phyloP scores from a whole-genome alignment of 2,113 vertebrate species.

The Thalassoma bifasciatum region DNA sequence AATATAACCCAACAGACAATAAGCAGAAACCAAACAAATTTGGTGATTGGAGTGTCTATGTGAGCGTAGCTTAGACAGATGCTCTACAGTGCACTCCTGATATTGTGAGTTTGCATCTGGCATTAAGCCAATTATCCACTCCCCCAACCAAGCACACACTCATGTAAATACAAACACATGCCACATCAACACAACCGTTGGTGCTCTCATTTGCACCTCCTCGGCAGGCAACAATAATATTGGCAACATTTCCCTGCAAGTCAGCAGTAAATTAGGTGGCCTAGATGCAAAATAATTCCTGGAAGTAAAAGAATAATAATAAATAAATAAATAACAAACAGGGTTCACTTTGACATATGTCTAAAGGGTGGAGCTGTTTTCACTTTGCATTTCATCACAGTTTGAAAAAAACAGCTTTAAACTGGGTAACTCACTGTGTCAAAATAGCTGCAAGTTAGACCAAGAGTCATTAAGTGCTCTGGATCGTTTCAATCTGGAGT shows the following conservation, averaged over 20 bases:
- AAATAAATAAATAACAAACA: too few species aligned
- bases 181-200: background rate
- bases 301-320: background rate
- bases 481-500: slow-evolving; percentile 3
- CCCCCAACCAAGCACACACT: background rate
- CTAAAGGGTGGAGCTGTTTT: slow-evolving; percentile 23
- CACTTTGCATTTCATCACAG: slow-evolving; percentile 12
- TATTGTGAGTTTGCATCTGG: background rate
- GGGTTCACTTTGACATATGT: background rate
- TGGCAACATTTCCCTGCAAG: background rate
- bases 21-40: too few species aligned
- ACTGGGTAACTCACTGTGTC: slow-evolving; percentile 13
- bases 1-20: too few species aligned
- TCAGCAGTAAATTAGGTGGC: slow-evolving; percentile 29
- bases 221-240: slow-evolving; percentile 2
- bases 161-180: background rate
- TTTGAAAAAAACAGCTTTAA: slow-evolving; percentile 4
- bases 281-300: slow-evolving; percentile 24
- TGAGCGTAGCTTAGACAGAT: background rate
- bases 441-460: slow-evolving; percentile 38
- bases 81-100: too few species aligned
- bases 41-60: background rate
- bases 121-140: background rate
- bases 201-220: slow-evolving; percentile 9
- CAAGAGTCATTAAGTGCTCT: background rate